These are phyloP conservation scores for Peromyscus eremicus DNA, from an alignment of 2,797 vertebrate genomes.

Conservation along the genomic window DNA sequence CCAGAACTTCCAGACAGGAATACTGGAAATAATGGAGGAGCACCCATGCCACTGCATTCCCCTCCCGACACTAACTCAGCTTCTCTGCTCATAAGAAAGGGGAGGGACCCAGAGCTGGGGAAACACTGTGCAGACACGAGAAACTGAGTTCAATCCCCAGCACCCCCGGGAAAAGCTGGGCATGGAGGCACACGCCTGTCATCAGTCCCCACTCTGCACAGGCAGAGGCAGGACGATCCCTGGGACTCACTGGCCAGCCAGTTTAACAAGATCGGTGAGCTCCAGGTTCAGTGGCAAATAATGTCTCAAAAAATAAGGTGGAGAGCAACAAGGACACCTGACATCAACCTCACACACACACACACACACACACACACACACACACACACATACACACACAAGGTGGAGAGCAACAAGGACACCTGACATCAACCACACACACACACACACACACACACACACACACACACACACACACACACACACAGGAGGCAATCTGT, in stretches of 20 bases:
- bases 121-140: not conserved
- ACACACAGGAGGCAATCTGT: not conserved
- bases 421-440: not conserved
- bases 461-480: not conserved
- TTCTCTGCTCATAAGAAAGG: not conserved
- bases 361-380: not conserved
- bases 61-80: not conserved
- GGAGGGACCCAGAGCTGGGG: not conserved
- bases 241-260: not conserved
- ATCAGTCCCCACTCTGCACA: not conserved
- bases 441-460: not conserved
- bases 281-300: not conserved
- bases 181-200: not conserved
- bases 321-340: not conserved
- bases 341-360: not conserved
- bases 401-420: not conserved
- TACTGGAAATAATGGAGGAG: slow-evolving; percentile 6
- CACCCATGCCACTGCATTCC: not conserved
- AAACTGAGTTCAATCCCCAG: not conserved
- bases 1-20: not conserved
- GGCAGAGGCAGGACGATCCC: not conserved
- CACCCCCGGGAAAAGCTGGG: not conserved
- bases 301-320: not conserved
- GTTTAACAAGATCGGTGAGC: not conserved
- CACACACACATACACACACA: not conserved